Evolutionary conservation across 2,888 invertebrate species (phyloP), one percentile per base, ranked within the genome.

Genomic region (Cephonodes hylas): DNA sequence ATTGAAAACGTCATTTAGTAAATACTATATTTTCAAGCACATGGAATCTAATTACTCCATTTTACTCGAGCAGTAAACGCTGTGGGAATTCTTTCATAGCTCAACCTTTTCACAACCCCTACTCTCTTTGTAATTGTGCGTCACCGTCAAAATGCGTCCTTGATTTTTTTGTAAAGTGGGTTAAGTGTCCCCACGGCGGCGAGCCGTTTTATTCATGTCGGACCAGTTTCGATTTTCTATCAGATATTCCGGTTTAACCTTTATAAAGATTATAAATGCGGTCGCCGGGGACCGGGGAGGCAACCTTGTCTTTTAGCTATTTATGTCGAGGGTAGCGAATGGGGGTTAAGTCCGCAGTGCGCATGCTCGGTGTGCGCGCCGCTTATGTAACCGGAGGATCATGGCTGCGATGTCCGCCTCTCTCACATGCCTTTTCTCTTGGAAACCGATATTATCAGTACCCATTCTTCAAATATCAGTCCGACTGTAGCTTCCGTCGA

Each of bases 221-320:
- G 81, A 81, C 85, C 81, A 74, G 84, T 83, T 89, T 86, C 82
- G 82, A 87, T 86, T 86, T 86, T 84, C 77, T 75, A 84, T 87
- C 85, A 78, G 81, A 83, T 88, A 90, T 90, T 89, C 86, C 80
- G 83, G 86, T 88, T 85, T 90, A 91, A 91, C 91, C 91, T 91
- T 90, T 90, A 85, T 82, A 83, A 80, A 86, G 86, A 90, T 91
- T 91, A 89, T 87, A 89, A 91, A 89, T 88, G 89, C 86, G 89
- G 88, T 88, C 85, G 86, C 77, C 70, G 82, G 83, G 85, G 87
- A 83, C 81, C 79, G 83, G 89, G 91, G 89, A 89, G 90, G 91
- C 86, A 91, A 91, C 91, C 91, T 91, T 92, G 91, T 89, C 83
- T 89, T 87, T 90, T 84, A 91, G 88, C 88, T 92, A 92, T 92